Evolutionary conservation across 2,888 invertebrate genomes (phyloP), one percentile per base, ranked within the genome.

Genomic region (Tetanocera ferruginea): DNA sequence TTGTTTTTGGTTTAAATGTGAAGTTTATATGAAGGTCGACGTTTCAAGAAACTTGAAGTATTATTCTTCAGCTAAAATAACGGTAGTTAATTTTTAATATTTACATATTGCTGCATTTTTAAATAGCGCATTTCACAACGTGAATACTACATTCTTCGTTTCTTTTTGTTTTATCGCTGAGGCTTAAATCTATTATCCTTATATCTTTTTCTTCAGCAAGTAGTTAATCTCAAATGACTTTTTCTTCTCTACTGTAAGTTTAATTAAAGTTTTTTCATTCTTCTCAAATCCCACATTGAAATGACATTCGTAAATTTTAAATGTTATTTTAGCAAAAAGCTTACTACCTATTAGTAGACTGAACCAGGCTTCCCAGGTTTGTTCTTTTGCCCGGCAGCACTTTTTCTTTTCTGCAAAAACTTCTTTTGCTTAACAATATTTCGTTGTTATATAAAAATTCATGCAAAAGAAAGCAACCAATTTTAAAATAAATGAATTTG

Each of bases 381-480:
- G 23, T 25, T 67, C 25, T 5, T 43, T 19, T 43, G 67, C 67
- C 67, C 51, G 51, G 28, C 17, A 19, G 69, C 69, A 11, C 23
- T 69, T 25, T n/a, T 51, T 28, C 51, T n/a, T 69, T 25, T 37
- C 25, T 14, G 19, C 19, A 23, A 2, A 8, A 37, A 67, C n/a
- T 19, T 67, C 14, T 51, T 69, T 49, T 28, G 5, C 17, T 69
- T 69, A 25, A 23, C 51, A 69, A 17, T 69, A 25, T 6, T 19
- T n/a, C 11, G 28, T 8, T 17, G 17, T 9, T 28, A 69, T 51
- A 69, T 69, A 25, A 69, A 49, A n/a, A 31, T 51, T 17, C 69
- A 69, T 69, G 69, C 23, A 69, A 69, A n/a, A 28, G 69, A 69
- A 51, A 25, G 51, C 23, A 69, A 51, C 51, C 51, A 69, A 69